Conservation (phyloP, 1,140 invertebrate species). For the Ylistrum balloti region DNA sequence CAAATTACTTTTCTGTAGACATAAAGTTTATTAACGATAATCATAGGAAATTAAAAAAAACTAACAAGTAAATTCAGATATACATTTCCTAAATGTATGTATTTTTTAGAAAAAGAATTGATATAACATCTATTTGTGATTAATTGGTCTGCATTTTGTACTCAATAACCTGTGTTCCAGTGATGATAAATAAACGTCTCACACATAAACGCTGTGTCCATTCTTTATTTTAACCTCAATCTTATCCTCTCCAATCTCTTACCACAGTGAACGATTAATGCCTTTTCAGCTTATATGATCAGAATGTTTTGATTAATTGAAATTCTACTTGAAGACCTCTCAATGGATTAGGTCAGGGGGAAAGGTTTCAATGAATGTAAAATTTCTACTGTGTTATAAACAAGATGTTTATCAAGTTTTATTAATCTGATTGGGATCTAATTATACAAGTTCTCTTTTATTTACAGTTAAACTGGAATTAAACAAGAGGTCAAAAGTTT, state of each 20-base stretch:
- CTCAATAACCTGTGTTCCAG: not conserved
- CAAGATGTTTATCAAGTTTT: not conserved
- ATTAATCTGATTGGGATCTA: not conserved
- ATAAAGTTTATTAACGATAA: not conserved
- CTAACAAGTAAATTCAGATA: not conserved
- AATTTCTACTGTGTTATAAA: not conserved
- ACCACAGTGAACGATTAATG: not conserved
- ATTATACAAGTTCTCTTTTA: slow-evolving; percentile 18
- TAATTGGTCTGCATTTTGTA: not conserved
- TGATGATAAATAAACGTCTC: not conserved
- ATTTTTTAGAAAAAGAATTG: not conserved
- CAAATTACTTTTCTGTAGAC: not conserved
- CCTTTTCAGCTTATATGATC: not conserved
- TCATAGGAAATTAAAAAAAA: not conserved
- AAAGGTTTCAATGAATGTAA: not conserved
- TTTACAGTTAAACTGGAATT: slow-evolving; percentile 10
- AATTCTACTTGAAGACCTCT: not conserved
- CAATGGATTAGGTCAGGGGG: slow-evolving; percentile 9
- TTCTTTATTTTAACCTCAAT: not conserved
- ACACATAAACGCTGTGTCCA: not conserved
- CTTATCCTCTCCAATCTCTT: not conserved
- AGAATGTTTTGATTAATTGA: slow-evolving; percentile 30
- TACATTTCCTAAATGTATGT: not conserved
- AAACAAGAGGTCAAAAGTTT: slow-evolving; percentile 2
- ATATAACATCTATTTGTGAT: not conserved